These are phyloP conservation scores for Phoebastria nigripes DNA, from an alignment of 2,797 vertebrate species.

Conservation along the genomic window DNA sequence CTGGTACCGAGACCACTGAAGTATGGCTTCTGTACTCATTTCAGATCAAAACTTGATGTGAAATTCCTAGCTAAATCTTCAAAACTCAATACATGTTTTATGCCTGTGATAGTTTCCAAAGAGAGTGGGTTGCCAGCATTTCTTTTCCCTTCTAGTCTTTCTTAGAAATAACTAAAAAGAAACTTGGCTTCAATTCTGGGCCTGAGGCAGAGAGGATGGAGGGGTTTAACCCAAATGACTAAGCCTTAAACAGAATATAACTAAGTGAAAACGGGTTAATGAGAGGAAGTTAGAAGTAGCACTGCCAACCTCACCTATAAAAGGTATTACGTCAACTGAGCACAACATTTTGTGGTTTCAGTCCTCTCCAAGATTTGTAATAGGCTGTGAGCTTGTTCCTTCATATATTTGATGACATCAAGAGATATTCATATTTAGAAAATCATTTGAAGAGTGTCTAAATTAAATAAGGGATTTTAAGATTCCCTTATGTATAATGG, in stretches of 20 bases:
- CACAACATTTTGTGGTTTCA: background rate
- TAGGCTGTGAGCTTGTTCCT: background rate
- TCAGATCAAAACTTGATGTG: background rate
- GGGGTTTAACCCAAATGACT: background rate
- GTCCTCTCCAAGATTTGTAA: background rate
- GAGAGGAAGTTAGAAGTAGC: background rate
- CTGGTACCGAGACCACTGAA: background rate
- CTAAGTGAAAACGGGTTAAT: background rate
- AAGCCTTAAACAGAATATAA: background rate
- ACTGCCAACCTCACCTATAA: background rate
- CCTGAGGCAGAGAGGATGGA: background rate
- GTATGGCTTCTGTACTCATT: background rate
- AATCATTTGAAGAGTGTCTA: background rate
- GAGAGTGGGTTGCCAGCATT: background rate
- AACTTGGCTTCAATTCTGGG: background rate
- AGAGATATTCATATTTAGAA: background rate
- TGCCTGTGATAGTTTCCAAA: background rate
- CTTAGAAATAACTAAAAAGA: background rate
- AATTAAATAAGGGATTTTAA: background rate
- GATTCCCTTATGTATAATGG: background rate
- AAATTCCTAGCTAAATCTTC: background rate
- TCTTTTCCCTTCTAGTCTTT: background rate
- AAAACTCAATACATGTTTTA: background rate
- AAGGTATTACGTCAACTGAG: background rate
- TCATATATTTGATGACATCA: background rate